Evolutionary conservation across 2,113 vertebrate genomes (phyloP).

Genomic region (Dicaeum eximium): DNA sequence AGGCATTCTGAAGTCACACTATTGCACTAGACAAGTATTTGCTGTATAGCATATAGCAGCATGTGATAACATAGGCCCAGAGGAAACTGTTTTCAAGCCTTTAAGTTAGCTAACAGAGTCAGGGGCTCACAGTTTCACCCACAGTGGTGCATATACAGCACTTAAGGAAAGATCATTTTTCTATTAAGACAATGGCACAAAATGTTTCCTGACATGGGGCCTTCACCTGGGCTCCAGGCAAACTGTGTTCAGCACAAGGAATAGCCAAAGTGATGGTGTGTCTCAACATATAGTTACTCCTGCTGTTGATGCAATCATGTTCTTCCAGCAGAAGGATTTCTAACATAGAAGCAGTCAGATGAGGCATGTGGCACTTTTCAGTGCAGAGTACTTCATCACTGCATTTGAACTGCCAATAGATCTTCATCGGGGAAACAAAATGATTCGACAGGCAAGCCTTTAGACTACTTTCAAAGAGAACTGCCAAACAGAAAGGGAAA

Average conservation of each 20-base stretch:
- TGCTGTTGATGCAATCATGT: not conserved
- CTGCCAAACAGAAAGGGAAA: not conserved
- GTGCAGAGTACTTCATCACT: not conserved
- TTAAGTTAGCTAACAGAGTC: not conserved
- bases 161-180: not conserved
- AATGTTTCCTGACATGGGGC: not conserved
- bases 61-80: not conserved
- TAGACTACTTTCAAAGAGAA: not conserved
- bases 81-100: not conserved
- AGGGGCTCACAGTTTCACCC: not conserved
- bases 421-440: not conserved
- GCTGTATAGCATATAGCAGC: not conserved
- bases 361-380: not conserved
- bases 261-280: not conserved
- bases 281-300: not conserved
- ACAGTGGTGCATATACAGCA: not conserved
- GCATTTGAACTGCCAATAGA: not conserved
- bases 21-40: not conserved
- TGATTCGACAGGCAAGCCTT: not conserved
- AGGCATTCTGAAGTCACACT: not conserved
- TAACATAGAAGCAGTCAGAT: not conserved
- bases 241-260: not conserved
- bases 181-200: not conserved
- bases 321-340: not conserved
- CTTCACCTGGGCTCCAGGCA: not conserved